These are phyloP conservation scores for Melanocharis versteri DNA, from an alignment of 2,113 vertebrate species.

Conservation along the genomic window DNA sequence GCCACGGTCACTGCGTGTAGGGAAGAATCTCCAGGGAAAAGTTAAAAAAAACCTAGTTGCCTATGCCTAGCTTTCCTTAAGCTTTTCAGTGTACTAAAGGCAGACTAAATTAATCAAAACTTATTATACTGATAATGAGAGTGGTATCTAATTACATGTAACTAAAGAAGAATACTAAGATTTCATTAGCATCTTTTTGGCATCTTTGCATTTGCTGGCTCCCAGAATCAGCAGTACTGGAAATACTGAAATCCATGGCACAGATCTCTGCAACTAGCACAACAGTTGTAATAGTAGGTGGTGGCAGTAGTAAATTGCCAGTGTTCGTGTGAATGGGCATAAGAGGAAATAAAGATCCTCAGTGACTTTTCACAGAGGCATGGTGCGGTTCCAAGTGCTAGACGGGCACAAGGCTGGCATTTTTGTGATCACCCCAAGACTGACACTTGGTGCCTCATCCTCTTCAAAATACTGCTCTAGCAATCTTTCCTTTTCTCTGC, in stretches of 20 bases:
- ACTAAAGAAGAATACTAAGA: not conserved
- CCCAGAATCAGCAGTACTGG: not conserved
- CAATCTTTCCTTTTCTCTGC: not conserved
- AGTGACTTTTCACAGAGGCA: not conserved
- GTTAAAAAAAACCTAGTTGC: not conserved
- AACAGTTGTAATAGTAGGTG: not conserved
- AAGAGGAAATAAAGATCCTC: not conserved
- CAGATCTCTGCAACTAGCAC: not conserved
- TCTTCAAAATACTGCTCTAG: not conserved
- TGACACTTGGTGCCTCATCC: not conserved
- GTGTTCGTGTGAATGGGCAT: accelerated
- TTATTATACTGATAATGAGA: not conserved
- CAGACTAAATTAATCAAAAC: not conserved
- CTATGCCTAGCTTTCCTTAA: not conserved
- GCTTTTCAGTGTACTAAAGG: not conserved
- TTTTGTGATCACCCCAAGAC: not conserved
- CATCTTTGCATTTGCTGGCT: not conserved
- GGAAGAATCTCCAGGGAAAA: not conserved
- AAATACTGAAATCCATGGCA: not conserved
- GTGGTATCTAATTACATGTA: not conserved
- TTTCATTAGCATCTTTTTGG: not conserved
- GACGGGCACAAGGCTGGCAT: accelerated
- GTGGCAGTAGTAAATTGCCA: not conserved
- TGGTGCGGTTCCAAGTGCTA: not conserved
- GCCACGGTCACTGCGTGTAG: accelerated